A percentile compares a stretch with the other conserved stretches of the same genome.
Conservation (phyloP, 2,113 vertebrate species). For the Rhagologus leucostigma region DNA sequence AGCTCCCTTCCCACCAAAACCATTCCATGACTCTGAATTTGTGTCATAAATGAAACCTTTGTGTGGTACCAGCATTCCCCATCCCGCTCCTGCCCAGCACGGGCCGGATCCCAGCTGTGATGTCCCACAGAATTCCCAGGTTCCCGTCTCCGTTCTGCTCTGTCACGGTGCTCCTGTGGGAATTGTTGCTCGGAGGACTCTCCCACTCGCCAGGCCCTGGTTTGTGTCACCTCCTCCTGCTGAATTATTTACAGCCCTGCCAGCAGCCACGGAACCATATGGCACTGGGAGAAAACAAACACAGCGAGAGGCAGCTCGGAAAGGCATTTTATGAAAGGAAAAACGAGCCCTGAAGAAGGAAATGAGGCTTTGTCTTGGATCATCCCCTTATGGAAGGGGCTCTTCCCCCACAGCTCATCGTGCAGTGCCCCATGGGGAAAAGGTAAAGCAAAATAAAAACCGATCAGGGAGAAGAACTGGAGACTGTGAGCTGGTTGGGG, state of each 20-base stretch:
- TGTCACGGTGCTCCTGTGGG: background rate
- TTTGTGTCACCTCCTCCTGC: background rate
- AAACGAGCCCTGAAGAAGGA: background rate
- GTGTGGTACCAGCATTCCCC: rapidly evolving
- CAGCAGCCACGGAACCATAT: background rate
- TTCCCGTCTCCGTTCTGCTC: background rate
- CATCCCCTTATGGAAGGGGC: background rate
- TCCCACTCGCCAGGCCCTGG: background rate
- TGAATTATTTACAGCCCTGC: background rate
- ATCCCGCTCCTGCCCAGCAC: background rate
- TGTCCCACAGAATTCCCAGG: background rate
- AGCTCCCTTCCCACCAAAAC: background rate
- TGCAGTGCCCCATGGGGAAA: background rate
- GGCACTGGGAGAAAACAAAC: background rate
- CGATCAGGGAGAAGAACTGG: background rate
- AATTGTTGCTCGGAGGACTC: background rate
- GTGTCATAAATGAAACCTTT: background rate
- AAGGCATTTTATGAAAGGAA: background rate
- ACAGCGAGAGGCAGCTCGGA: background rate
- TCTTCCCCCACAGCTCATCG: background rate
- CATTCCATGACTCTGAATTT: background rate
- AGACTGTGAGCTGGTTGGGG: background rate
- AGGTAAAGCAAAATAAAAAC: background rate
- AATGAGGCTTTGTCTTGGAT: rapidly evolving
- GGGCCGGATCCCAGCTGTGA: background rate